Conservation (phyloP, 2,113 vertebrate species). For the Bombycilla garrulus region DNA sequence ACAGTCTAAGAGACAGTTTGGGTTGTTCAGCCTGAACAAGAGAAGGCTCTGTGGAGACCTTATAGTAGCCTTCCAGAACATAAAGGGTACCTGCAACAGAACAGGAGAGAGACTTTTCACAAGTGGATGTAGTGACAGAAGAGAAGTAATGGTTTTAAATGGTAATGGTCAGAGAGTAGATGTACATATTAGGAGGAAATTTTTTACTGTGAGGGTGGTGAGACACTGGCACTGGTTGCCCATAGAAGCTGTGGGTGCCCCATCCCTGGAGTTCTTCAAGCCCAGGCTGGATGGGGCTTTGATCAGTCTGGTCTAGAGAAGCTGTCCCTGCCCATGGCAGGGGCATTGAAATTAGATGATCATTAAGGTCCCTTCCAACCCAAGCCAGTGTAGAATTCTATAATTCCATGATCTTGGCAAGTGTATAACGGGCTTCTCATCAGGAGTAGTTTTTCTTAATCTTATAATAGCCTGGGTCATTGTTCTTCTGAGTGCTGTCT, state of each 20-base stretch:
- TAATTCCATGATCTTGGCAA: background rate
- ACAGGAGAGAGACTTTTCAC: background rate
- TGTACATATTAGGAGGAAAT: background rate
- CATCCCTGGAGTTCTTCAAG: background rate
- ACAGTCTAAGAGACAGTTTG: background rate
- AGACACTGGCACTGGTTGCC: background rate
- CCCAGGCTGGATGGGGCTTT: background rate
- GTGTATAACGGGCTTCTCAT: background rate
- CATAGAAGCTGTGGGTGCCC: background rate
- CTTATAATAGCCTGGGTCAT: background rate
- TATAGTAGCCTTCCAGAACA: background rate
- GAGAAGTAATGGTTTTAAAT: background rate
- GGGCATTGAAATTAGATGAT: fast-evolving
- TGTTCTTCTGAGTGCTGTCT: background rate
- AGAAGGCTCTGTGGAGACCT: background rate
- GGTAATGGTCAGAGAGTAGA: background rate
- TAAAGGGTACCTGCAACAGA: background rate
- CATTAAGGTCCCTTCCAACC: background rate
- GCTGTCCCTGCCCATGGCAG: background rate
- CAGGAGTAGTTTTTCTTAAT: background rate
- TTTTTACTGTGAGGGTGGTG: background rate
- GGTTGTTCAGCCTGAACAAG: background rate
- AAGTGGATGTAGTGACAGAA: background rate
- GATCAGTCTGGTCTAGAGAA: background rate
- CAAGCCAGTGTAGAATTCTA: background rate